phyloP scores from a whole-genome alignment of 1,140 invertebrate species.

The Phymastichus coffea region DNA sequence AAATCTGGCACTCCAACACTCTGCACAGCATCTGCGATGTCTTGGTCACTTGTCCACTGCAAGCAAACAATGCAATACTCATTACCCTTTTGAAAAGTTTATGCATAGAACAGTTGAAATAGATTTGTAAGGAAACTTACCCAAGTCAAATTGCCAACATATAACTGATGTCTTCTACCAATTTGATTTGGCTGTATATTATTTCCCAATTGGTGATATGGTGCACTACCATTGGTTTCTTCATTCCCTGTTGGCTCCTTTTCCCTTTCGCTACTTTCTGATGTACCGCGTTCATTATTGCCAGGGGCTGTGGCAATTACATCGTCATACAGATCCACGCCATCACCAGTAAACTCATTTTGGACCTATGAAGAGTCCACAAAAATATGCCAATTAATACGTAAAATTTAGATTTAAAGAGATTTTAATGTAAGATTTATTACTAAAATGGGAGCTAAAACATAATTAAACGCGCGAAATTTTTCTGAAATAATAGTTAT shows the following conservation, averaged over 20 bases:
- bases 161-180: conserved; percentile 82
- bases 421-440: too few relatives aligned
- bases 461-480: too few relatives aligned
- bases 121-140: conserved; percentile 47
- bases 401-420: too few relatives aligned
- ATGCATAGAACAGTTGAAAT: conserved; percentile 9
- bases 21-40: conserved; percentile 84
- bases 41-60: conserved; percentile 97
- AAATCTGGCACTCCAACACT: conserved; percentile 90
- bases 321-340: conserved; percentile 95
- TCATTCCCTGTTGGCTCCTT: conserved; percentile 56
- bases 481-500: too few relatives aligned
- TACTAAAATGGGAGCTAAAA: too few relatives aligned
- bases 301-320: conserved; percentile 79
- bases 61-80: conserved; percentile 50
- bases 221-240: conserved; percentile 69
- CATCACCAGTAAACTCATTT: conserved; percentile 83
- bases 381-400: too few relatives aligned
- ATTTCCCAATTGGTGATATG: conserved; percentile 66
- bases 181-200: conserved; percentile 71
- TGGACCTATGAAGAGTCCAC: conserved; percentile 51
- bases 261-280: conserved; percentile 45
- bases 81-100: neutral
- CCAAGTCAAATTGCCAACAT: conserved; percentile 94
- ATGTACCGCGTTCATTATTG: conserved; percentile 47